phyloP scores from a whole-genome alignment of 2,888 invertebrate genomes.

The Cheilosia impressa region DNA sequence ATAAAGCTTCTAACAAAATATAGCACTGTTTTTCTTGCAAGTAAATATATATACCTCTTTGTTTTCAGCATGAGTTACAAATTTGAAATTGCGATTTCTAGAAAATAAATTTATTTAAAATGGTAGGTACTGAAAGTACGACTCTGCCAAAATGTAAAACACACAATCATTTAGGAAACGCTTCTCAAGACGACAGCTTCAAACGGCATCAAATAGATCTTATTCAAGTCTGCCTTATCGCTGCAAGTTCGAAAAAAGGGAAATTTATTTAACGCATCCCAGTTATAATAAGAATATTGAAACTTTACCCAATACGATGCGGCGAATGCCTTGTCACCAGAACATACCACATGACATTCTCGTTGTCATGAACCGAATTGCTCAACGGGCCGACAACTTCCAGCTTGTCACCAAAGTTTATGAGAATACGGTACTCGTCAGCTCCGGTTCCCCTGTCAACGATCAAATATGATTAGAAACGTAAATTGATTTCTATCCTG shows the following conservation, averaged over 20 bases:
- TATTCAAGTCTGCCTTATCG: slow-evolving; percentile 77
- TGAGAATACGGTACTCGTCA: slow-evolving; percentile 80
- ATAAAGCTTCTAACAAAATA: too few relatives aligned
- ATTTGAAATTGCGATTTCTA: too few relatives aligned
- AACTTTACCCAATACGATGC: slow-evolving; percentile 78
- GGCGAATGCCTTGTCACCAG: slow-evolving; percentile 78
- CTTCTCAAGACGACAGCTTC: slow-evolving; percentile 79
- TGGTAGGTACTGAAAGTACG: background rate
- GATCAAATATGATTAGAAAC: background rate
- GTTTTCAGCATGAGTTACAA: too few relatives aligned
- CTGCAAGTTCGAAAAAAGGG: slow-evolving; percentile 65
- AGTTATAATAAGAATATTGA: background rate
- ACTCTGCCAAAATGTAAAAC: background rate
- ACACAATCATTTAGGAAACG: background rate
- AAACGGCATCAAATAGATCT: slow-evolving; percentile 78
- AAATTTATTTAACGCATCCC: background rate
- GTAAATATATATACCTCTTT: too few relatives aligned
- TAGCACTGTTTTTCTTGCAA: too few relatives aligned
- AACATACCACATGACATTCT: slow-evolving; percentile 78
- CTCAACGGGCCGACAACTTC: slow-evolving; percentile 77
- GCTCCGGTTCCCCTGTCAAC: slow-evolving; percentile 76
- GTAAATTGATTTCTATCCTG: too few relatives aligned
- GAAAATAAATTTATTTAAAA: background rate
- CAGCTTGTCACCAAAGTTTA: slow-evolving; percentile 79
- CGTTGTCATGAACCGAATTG: slow-evolving; percentile 43